A percentile compares a stretch with the other conserved stretches of the same genome.
Evolutionary conservation across 1,140 invertebrate species (phyloP).

Genomic region (Tribolium castaneum): DNA sequence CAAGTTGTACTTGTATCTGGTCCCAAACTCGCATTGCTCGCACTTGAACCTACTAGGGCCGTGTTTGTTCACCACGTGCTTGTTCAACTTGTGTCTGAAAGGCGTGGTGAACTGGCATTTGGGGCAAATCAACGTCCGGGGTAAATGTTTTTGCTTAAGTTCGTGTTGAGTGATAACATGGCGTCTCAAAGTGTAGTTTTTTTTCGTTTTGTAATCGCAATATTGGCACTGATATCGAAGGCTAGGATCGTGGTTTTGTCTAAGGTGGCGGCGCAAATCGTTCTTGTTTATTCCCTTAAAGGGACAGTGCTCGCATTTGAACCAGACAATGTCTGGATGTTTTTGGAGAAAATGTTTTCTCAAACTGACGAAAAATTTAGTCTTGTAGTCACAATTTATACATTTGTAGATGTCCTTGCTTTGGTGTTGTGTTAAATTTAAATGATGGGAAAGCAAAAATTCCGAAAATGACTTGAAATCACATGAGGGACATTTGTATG

Average conservation of each 20-base stretch:
- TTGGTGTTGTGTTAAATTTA: neutral
- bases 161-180: no score
- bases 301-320: neutral
- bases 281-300: neutral
- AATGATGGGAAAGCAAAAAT: neutral
- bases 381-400: neutral
- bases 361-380: neutral
- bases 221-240: no score
- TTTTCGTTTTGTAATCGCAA: neutral
- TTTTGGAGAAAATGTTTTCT: neutral
- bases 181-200: neutral
- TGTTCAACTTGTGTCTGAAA: no score
- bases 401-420: neutral
- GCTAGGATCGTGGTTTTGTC: neutral
- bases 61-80: no score
- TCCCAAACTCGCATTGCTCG: neutral
- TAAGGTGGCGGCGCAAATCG: neutral
- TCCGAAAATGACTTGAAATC: neutral
- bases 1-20: no score
- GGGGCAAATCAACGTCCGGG: no score
- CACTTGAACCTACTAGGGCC: neutral
- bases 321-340: neutral
- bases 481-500: neutral
- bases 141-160: no score
- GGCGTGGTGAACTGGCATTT: no score